A percentile compares a stretch with the other conserved stretches of the same genome.
phyloP scores from a whole-genome alignment of 2,797 vertebrate species.

The Myripristis jacobus region DNA sequence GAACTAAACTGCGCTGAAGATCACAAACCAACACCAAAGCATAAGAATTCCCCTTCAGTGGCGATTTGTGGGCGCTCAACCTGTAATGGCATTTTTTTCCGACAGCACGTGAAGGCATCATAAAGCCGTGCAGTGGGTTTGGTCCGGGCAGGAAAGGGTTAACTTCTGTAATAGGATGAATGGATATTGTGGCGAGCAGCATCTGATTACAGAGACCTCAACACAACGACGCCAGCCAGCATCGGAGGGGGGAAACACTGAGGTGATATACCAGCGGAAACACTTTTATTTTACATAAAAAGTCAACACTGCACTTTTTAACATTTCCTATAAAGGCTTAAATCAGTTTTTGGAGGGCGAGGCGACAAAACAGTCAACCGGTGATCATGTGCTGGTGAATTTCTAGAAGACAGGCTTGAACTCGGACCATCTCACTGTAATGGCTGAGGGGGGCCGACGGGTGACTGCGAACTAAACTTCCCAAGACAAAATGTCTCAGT shows the following conservation, averaged over 20 bases:
- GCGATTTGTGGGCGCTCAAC: too few relatives aligned
- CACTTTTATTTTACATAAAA: too few relatives aligned
- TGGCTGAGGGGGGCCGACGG: slow-evolving; percentile 40
- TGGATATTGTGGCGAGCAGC: slow-evolving; percentile 77
- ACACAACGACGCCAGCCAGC: slow-evolving; percentile 33
- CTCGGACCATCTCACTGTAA: slow-evolving; percentile 19
- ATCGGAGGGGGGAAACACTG: slow-evolving; percentile 4
- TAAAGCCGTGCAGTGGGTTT: neutral
- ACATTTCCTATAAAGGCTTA: too few relatives aligned
- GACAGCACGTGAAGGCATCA: slow-evolving; percentile 45
- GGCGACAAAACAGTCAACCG: too few relatives aligned
- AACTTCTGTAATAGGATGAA: slow-evolving; percentile 83
- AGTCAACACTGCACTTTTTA: too few relatives aligned
- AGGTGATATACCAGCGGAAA: too few relatives aligned
- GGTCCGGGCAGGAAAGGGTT: slow-evolving; percentile 70
- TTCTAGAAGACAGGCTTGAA: neutral
- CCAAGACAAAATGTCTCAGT: slow-evolving; percentile 46
- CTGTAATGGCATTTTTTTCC: neutral
- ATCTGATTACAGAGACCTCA: slow-evolving; percentile 71
- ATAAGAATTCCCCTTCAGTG: too few relatives aligned
- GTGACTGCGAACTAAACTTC: slow-evolving; percentile 27
- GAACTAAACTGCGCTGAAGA: too few relatives aligned
- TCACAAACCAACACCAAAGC: too few relatives aligned
- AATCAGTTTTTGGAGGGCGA: neutral
- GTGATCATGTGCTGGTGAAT: neutral